A percentile compares a stretch with the other conserved stretches of the same genome.
Evolutionary conservation across 2,888 invertebrate species (phyloP).

Genomic region (Hipparchia semele): DNA sequence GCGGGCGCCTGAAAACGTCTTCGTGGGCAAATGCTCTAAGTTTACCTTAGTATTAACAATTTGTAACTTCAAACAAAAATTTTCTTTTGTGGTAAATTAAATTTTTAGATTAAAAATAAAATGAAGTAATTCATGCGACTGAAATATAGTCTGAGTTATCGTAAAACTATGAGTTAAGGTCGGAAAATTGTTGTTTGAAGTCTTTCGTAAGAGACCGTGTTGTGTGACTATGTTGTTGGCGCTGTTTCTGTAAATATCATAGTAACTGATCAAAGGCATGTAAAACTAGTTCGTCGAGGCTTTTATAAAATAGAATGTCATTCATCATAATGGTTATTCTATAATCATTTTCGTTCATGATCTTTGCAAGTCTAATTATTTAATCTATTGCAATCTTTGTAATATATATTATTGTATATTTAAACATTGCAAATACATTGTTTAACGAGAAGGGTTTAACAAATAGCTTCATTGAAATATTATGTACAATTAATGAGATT

Average conservation of each 20-base stretch:
- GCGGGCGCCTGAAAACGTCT: neutral
- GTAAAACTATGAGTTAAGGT: conserved; percentile 45
- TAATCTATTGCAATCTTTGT: neutral
- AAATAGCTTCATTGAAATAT: neutral
- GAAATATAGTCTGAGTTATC: conserved; percentile 68
- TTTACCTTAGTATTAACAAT: conserved; percentile 27
- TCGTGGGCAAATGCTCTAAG: neutral
- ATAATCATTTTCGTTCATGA: neutral
- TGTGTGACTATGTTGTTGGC: conserved; percentile 34
- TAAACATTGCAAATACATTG: no score
- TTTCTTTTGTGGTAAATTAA: conserved; percentile 52
- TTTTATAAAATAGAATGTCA: neutral
- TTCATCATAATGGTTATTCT: conserved; percentile 1
- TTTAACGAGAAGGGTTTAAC: no score
- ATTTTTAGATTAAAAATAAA: conserved; percentile 53
- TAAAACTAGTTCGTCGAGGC: neutral
- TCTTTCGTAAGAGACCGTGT: conserved; percentile 33
- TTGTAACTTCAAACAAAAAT: conserved; percentile 63
- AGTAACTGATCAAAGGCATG: conserved; percentile 3
- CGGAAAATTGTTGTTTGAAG: conserved; percentile 73
- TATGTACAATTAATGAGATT: neutral
- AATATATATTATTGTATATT: neutral
- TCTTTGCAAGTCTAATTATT: neutral
- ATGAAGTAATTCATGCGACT: conserved; percentile 68
- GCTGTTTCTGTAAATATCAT: conserved; percentile 31